A percentile compares a stretch with the other conserved stretches of the same genome.
Evolutionary conservation across 2,797 vertebrate species (phyloP).

Genomic region (Anguilla anguilla): DNA sequence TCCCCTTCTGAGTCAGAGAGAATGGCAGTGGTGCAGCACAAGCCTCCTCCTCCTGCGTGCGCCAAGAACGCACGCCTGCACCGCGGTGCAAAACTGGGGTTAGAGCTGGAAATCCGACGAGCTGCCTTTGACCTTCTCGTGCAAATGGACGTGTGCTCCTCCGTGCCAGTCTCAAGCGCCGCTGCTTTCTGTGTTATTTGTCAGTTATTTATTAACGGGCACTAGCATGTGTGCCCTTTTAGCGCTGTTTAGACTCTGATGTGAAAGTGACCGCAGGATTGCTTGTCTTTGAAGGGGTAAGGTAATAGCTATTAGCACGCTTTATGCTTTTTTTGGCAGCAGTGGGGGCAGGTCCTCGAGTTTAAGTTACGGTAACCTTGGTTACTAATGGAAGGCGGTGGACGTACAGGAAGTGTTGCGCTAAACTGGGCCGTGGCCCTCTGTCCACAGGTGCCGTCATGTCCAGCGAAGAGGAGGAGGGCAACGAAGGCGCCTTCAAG

Average conservation of each 20-base stretch:
- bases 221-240: background rate
- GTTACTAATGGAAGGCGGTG: background rate
- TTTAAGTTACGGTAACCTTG: background rate
- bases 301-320: background rate
- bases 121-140: background rate
- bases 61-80: background rate
- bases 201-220: background rate
- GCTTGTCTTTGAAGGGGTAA: background rate
- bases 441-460: slow-evolving; percentile 28
- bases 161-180: background rate
- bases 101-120: background rate
- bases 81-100: background rate
- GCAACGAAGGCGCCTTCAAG: slow-evolving; percentile 38
- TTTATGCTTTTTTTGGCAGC: background rate
- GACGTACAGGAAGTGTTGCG: background rate
- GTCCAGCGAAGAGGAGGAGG: slow-evolving; percentile 32
- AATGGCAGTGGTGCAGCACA: background rate
- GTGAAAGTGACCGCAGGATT: too few species aligned
- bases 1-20: background rate
- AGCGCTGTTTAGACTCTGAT: background rate
- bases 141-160: background rate
- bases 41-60: background rate
- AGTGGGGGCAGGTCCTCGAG: background rate
- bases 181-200: background rate
- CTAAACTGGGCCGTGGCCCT: background rate